Conservation (phyloP, 2,888 invertebrate genomes). For the Trilocha varians region DNA sequence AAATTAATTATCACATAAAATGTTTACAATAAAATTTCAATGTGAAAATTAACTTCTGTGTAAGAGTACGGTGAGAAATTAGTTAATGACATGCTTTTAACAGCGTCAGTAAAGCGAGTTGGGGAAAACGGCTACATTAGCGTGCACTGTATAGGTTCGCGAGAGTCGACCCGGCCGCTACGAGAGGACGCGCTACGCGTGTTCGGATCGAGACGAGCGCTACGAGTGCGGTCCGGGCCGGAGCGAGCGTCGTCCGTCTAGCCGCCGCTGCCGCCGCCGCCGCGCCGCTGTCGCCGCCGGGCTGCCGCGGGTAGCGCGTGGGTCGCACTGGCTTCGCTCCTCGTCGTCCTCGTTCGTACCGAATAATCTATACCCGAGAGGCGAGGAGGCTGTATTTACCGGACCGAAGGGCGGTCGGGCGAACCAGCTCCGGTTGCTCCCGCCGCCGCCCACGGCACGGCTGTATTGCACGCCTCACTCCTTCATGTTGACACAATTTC, state of each 20-base stretch:
- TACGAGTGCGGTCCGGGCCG: conserved; percentile 24
- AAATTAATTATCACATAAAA: conserved; percentile 49
- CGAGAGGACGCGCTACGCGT: conserved; percentile 27
- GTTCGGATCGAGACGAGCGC: conserved; percentile 21
- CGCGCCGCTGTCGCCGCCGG: conserved; percentile 30
- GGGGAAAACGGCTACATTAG: conserved; percentile 32
- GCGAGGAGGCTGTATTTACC: conserved; percentile 66
- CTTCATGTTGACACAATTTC: conserved; percentile 65
- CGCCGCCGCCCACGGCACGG: conserved; percentile 34
- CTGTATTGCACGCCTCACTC: conserved; percentile 29
- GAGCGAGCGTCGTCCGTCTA: too few species aligned
- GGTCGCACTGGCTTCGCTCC: conserved; percentile 57
- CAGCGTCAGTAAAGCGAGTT: conserved; percentile 30
- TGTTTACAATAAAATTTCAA: conserved; percentile 48
- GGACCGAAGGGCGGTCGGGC: conserved; percentile 63
- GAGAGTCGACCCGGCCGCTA: conserved; percentile 28
- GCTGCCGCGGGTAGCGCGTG: conserved; percentile 54
- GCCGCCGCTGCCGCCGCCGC: conserved; percentile 16
- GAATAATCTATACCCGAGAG: conserved; percentile 69
- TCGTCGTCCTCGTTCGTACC: conserved; percentile 45
- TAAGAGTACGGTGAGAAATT: conserved; percentile 41
- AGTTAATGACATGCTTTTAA: conserved; percentile 52
- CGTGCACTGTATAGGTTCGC: conserved; percentile 21
- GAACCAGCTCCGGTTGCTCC: conserved; percentile 44
- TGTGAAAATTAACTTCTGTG: conserved; percentile 42